phyloP scores from a whole-genome alignment of 2,888 invertebrate species.

The Leucophora obtusa region DNA sequence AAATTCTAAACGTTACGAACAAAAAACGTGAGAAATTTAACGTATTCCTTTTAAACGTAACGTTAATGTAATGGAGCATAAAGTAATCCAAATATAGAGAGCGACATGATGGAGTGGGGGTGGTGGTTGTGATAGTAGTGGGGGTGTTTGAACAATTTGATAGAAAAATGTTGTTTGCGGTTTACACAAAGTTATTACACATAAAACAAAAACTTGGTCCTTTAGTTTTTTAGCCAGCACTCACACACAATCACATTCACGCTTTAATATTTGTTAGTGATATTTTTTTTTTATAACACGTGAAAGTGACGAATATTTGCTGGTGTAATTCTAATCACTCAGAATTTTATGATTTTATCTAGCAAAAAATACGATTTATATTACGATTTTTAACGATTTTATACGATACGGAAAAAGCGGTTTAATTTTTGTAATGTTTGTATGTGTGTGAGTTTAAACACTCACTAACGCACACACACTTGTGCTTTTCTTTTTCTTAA shows the following conservation, averaged over 20 bases:
- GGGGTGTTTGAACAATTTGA: neutral
- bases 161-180: neutral
- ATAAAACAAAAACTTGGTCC: neutral
- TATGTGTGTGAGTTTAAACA: neutral
- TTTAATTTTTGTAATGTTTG: neutral
- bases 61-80: conserved; percentile 36
- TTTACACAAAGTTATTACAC: neutral
- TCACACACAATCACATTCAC: too few relatives aligned
- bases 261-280: neutral
- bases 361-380: neutral
- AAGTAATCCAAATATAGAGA: conserved; percentile 8
- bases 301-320: neutral
- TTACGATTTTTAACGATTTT: neutral
- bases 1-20: conserved; percentile 17
- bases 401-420: neutral
- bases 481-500: neutral
- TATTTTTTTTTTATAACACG: neutral
- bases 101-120: too few relatives aligned
- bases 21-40: conserved; percentile 53
- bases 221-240: neutral
- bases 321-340: too few relatives aligned
- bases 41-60: conserved; percentile 22
- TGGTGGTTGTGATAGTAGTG: neutral
- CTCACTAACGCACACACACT: neutral
- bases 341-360: neutral